Evolutionary conservation across 2,888 invertebrate species (phyloP), one percentile per base, ranked within the genome.

Genomic region (Mayetiola destructor): DNA sequence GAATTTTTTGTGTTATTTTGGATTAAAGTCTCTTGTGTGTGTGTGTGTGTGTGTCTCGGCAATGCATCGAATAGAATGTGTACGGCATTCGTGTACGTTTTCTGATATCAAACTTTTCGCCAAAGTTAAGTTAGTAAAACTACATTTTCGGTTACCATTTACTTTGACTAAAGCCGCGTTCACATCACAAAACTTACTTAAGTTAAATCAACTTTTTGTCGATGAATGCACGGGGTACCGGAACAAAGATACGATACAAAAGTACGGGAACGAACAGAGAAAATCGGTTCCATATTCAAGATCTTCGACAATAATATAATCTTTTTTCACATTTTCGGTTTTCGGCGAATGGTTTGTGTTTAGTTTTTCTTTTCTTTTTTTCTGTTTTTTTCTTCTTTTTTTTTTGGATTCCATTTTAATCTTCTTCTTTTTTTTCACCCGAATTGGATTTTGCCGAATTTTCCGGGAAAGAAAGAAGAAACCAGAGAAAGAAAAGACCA

Each of bases 81-180:
- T 21, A 40, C 23, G 40, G 40, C n/a, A n/a, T n/a, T 40, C 10
- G 23, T n/a, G 23, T 40, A 40, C 40, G 40, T 40, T 21, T 40
- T 40, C 23, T 40, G 40, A 32, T n/a, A 40, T 40, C 21, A 40
- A 40, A 40, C 40, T 40, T 40, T 39, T 20, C 39, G 20, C 10
- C n/a, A 40, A 40, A 21, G 40, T 40, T 40, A 21, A 40, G 20
- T 23, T 23, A n/a, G n/a, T n/a, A n/a, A n/a, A 40, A 40, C 40
- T 40, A 40, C 40, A 40, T 40, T 40, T 40, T 40, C 23, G 40
- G 20, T 40, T 40, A 40, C 40, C n/a, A 3, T n/a, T 39, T 39
- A 20, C 39, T 39, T 39, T 39, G 39, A 4, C 39, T 18, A 36
- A 39, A 39, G 39, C 39, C 39, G 39, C 39, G 39, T 39, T 39